Evolutionary conservation across 2,113 vertebrate species (phyloP), one percentile per base, ranked within the genome.

Genomic region (Micromys minutus): DNA sequence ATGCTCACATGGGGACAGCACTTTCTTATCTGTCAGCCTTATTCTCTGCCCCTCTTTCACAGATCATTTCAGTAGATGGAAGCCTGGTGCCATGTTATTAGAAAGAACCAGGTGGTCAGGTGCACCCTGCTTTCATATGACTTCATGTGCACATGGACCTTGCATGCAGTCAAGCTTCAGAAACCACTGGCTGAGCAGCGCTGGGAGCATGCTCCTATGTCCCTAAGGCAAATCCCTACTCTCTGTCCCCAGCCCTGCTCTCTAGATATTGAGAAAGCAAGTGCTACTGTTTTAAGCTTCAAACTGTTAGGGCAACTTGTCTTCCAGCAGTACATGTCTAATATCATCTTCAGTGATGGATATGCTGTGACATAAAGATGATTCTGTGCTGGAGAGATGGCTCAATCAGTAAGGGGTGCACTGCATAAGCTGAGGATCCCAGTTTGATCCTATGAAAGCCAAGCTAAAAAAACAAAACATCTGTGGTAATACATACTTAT

Each of bases 11-110:
- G 59, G 31, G 12, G 7, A 1, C 45, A 6, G 13, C 1, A 22
- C 22, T 15, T 4, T 13, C 1, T 0, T n/a, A 72, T 52, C 0
- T 12, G 19, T 7, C 31, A 4, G 5, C 57, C 80, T 63, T 29
- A 45, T 45, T 4, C 29, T 34, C 59, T 21, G 26, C 26, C 9
- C 55, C 29, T 21, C 24, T 34, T 11, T 50, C 22, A 61, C 19
- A 7, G 15, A 16, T 29, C 26, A 24, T 9, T 80, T 31, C 45
- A 21, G 36, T 36, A 87, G 16, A 45, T 42, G 42, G 13, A 42
- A 61, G 13, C 26, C 55, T 42, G 39, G 57, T 12, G 16, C 26
- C 15, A 31, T 42, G 21, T 29, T 42, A 81, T 19, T 13, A 45
- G 9, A 5, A 84, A 39, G 57, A 34, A 63, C 39, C 59, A 34